Percentiles rank a stretch among this genome's conserved stretches.
Evolutionary conservation across 2,113 vertebrate species (phyloP).

Genomic region (Mesocricetus auratus): DNA sequence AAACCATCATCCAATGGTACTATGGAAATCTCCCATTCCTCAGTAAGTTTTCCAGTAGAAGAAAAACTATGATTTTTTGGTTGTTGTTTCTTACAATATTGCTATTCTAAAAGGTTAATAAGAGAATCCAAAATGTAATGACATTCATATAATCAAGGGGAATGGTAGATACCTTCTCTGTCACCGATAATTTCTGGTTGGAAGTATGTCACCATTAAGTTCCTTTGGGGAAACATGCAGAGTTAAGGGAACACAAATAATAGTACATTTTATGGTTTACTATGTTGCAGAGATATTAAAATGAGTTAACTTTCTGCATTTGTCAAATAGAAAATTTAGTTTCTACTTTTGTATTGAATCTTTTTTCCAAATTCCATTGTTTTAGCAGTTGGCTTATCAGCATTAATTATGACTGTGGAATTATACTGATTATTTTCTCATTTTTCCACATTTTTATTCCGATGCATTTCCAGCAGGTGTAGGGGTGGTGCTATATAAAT

Average conservation of each 20-base stretch:
- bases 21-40: neutral
- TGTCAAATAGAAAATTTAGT: neutral
- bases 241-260: neutral
- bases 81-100: neutral
- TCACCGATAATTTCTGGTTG: neutral
- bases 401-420: neutral
- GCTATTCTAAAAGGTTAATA: neutral
- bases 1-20: neutral
- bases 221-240: neutral
- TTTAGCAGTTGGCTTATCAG: neutral
- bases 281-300: conserved; percentile 1
- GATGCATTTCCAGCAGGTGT: conserved; percentile 13
- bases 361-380: conserved; percentile 36
- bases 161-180: neutral
- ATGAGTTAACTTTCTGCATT: neutral
- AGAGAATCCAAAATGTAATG: neutral
- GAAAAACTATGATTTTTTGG: neutral
- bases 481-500: neutral
- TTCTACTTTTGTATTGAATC: conserved; percentile 5
- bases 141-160: neutral
- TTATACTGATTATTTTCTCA: neutral
- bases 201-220: neutral
- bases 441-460: neutral
- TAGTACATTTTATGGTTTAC: neutral
- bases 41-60: neutral